Evolutionary conservation across 1,140 invertebrate genomes (phyloP).

Genomic region (Drosophila yakuba): DNA sequence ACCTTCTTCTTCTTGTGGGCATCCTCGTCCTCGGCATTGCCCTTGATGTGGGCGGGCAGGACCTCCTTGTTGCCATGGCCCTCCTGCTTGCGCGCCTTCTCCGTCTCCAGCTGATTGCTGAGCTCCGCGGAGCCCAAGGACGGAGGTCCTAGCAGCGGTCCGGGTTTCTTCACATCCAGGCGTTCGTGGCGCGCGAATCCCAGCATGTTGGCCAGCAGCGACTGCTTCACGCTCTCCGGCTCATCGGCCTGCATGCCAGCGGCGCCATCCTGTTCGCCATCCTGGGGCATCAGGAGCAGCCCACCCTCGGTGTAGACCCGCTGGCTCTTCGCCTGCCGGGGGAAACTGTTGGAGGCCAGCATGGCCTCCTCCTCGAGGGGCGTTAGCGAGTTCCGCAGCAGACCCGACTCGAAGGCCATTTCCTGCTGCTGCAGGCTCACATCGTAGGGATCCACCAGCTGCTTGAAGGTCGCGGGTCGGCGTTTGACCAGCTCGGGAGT

Average conservation of each 20-base stretch:
- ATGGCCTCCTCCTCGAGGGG: conserved; percentile 80
- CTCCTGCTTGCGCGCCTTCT: conserved; percentile 33
- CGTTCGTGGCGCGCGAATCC: conserved; percentile 94
- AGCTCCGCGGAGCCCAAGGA: conserved; percentile 85
- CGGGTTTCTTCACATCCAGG: conserved; percentile 97
- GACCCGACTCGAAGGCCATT: conserved; percentile 62
- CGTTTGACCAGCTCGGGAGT: conserved; percentile 62
- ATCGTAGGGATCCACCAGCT: conserved; percentile 22
- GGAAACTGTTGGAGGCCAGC: conserved; percentile 74
- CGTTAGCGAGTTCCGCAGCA: conserved; percentile 73
- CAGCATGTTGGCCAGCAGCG: conserved; percentile 84
- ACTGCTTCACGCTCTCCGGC: conserved; percentile 80
- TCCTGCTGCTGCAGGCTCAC: conserved; percentile 53
- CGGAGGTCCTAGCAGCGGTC: conserved; percentile 89
- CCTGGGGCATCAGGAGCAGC: conserved; percentile 85
- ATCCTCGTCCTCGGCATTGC: conserved; percentile 53
- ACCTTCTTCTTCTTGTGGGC: conserved; percentile 81
- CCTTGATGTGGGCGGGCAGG: conserved; percentile 78
- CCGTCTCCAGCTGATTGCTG: conserved; percentile 61
- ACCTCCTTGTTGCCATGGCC: conserved; percentile 75
- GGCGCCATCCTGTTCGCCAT: conserved; percentile 27
- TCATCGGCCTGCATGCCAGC: conserved; percentile 64
- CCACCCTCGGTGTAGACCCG: conserved; percentile 88
- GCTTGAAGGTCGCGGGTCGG: conserved; percentile 37
- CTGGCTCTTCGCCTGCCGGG: conserved; percentile 45